These are phyloP conservation scores for Spilogale gracilis DNA, from an alignment of 2,113 vertebrate genomes.

Conservation along the genomic window DNA sequence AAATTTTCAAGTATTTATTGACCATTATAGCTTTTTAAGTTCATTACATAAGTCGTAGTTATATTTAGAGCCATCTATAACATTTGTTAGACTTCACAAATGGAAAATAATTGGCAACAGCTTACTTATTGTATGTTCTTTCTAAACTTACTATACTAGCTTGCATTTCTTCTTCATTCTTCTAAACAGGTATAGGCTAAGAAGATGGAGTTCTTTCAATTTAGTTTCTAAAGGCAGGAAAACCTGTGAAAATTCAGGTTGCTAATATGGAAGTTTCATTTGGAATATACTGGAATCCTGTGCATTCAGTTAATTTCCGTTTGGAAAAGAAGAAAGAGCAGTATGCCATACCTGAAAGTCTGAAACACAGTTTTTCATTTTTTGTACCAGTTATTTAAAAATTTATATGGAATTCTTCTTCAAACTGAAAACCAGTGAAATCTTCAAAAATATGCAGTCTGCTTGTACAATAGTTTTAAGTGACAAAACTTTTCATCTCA, in stretches of 20 bases:
- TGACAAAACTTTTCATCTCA: background rate
- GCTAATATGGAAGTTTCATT: background rate
- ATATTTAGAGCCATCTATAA: background rate
- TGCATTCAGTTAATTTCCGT: constrained; percentile 43
- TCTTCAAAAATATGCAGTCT: background rate
- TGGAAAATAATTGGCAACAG: background rate
- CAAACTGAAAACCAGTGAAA: background rate
- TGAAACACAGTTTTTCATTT: constrained; percentile 15
- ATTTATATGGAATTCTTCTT: background rate
- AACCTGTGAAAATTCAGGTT: constrained; percentile 18
- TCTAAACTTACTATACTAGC: background rate
- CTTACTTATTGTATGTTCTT: background rate
- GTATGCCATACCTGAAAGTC: background rate
- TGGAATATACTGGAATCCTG: constrained; percentile 23
- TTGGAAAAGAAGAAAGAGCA: background rate
- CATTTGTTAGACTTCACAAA: background rate
- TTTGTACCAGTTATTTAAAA: constrained; percentile 11
- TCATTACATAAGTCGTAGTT: background rate
- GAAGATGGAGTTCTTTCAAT: background rate
- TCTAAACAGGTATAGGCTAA: constrained; percentile 12
- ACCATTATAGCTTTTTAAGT: background rate
- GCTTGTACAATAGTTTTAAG: constrained; percentile 1
- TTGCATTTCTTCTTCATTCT: constrained; percentile 51
- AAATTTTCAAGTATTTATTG: background rate
- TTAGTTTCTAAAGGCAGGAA: background rate